Evolutionary conservation across 2,113 vertebrate species (phyloP).

Genomic region (Tachysurus vachellii): DNA sequence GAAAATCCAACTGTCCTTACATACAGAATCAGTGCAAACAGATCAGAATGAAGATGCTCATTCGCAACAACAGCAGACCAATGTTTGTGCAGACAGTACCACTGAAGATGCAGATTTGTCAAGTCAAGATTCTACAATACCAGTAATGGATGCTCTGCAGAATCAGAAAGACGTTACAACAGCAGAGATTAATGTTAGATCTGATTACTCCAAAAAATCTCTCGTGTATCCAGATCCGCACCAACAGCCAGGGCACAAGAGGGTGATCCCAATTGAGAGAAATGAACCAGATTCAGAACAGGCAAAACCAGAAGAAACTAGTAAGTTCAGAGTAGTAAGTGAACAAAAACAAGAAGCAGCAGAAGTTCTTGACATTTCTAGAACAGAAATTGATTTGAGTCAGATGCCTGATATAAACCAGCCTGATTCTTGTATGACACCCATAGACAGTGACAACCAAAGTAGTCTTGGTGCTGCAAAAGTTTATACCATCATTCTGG

Average conservation of each 20-base stretch:
- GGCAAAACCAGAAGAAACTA: neutral
- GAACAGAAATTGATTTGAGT: neutral
- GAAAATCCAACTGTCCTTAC: neutral
- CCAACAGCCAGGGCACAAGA: neutral
- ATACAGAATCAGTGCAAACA: neutral
- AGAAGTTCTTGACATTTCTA: neutral
- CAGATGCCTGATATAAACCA: neutral
- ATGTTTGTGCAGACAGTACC: neutral
- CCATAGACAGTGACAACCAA: neutral
- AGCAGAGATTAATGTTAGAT: neutral
- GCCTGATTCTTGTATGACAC: neutral
- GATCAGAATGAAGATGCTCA: neutral
- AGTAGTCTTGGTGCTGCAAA: neutral
- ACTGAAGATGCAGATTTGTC: neutral
- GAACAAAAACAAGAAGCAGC: neutral
- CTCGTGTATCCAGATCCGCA: neutral
- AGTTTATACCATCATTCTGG: constrained; percentile 35
- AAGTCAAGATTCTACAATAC: neutral
- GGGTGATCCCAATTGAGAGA: neutral
- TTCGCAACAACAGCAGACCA: neutral
- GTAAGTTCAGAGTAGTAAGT: neutral
- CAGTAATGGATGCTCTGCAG: too few species aligned
- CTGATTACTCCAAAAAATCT: neutral
- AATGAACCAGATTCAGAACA: neutral
- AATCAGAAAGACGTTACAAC: too few species aligned